Base-by-base conservation (phyloP, 1,140 invertebrate species). In the Meloidogyne floridensis region DNA sequence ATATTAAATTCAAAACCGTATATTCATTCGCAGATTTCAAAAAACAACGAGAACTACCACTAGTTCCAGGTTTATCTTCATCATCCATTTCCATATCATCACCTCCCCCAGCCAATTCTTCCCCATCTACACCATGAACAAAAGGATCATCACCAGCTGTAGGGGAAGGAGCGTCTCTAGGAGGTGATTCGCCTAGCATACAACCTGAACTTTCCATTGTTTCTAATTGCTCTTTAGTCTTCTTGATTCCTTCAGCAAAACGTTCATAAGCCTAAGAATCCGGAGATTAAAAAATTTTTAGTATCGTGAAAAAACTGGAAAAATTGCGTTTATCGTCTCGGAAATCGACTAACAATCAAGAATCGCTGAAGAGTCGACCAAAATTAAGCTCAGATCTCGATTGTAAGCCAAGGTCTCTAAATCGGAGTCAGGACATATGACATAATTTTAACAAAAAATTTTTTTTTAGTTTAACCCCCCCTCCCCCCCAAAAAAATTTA, bases 21-120 rank as follows among this genome's bases (percentile, higher is more conserved):
- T 84, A 85, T 47, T 78, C 54, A 18, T 84, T 84, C 15, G 85
- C 53, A 53, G 83, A 11, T 13, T 83, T 83, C 47, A 71, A 56
- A 71, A 81, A 69, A 32, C 65, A 80, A n/a, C 59, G 10, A n/a
- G 59, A 54, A 54, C 9, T n/a, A 5, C n/a, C 72, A 20, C 81
- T 82, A 5, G 79, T 43, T 10, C 85, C 82, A 9, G 84, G 85
- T 32, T 2, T 71, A n/a, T 88, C 87, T n/a, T 87, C 86, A 11
- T 87, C 86, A 59, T 88, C 86, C 20, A 87, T 89, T 83, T 87
- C 86, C 86, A 87, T 87, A 54, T 87, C 86, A 54, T 86, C 80
- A 9, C 20, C 80, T 43, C 43, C 72, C 11, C 47, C 72, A 11
- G 56, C 20, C 75, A 72, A 47, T 77, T 83, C 74, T n/a, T 73